Base-by-base conservation (phyloP, 1,140 invertebrate genomes). In the Hycleus cichorii region DNA sequence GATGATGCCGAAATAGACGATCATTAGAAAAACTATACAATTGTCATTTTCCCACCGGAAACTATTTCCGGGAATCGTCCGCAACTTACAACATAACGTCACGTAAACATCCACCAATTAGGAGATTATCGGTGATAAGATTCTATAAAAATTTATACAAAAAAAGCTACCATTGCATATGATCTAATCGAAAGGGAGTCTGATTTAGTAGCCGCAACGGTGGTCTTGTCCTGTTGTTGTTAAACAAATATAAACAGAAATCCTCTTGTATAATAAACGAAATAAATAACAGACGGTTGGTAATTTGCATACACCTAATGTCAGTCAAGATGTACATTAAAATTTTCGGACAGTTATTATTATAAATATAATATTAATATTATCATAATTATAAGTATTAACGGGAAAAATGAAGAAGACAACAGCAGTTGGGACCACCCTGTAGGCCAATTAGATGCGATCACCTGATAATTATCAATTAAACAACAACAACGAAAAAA, bases 381-480 rank as follows among this genome's bases (percentile, higher is more conserved):
- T 9, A 10, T 7, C 11, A 10, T 42, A 42, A 42, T 42, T 32
- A 32, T 32, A 5, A 7, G 4, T 32, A 32, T 32, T 32, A 32
- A 4, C 4, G 32, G 4, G 32, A 32, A 18, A 18, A 18, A 18
- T 7, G 32, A 7, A 32, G 7, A 32, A 32, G 32, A 46, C 32
- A 49, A 42, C 47, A 59, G 42, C 39, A 42, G 11, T 47, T 18
- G 39, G 48, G 58, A 54, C 58, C 58, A 60, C 58, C 58, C 47
- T 55, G 58, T 49, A 60, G 47, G 51, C 63, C 56, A 64, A 64
- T 64, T 64, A 64, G 63, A 57, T 51, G 53, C 61, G 62, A 64
- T 61, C 60, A 56, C 57, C 63, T 57, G 59, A 62, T 64, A 61
- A 64, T 64, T 64, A 64, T 64, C 63, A 64, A 64, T 64, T 64